Conservation (phyloP, 2,113 vertebrate genomes). For the Lichenostomus cassidix region DNA sequence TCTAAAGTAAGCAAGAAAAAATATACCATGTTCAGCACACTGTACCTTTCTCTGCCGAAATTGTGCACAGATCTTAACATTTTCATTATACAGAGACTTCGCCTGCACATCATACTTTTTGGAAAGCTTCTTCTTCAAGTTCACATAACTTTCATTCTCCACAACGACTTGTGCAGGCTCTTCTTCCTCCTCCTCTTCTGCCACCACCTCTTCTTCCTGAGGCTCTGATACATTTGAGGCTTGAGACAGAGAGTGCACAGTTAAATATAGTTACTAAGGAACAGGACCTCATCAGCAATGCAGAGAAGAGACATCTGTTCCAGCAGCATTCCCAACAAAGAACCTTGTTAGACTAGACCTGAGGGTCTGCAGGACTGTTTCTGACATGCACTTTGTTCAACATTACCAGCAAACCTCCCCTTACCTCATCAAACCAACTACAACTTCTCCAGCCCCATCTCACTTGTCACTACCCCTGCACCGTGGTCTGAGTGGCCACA, state of each 20-base stretch:
- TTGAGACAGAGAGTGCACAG: slow-evolving; percentile 12
- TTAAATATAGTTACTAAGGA: background rate
- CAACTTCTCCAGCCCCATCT: background rate
- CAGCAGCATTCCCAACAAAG: background rate
- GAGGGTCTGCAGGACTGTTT: background rate
- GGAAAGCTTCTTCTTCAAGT: slow-evolving; percentile 85
- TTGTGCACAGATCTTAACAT: slow-evolving; percentile 84
- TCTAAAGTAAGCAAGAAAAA: background rate
- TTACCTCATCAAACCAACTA: background rate
- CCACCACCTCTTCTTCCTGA: slow-evolving; percentile 61
- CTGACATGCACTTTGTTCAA: background rate
- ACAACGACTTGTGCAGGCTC: slow-evolving; percentile 73
- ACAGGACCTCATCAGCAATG: background rate
- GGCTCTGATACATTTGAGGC: slow-evolving; percentile 49
- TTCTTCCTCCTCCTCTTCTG: slow-evolving; percentile 69
- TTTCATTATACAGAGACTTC: slow-evolving; percentile 80
- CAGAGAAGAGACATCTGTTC: background rate
- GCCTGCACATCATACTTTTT: slow-evolving; percentile 75
- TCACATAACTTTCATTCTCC: slow-evolving; percentile 89
- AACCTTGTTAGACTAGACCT: background rate
- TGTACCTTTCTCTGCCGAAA: slow-evolving; percentile 86
- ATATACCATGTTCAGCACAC: background rate
- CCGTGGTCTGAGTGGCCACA: background rate
- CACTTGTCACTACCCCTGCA: background rate
- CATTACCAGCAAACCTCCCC: background rate